These are phyloP conservation scores for Cyprinodon tularosa DNA, from an alignment of 2,113 vertebrate species.

Conservation along the genomic window DNA sequence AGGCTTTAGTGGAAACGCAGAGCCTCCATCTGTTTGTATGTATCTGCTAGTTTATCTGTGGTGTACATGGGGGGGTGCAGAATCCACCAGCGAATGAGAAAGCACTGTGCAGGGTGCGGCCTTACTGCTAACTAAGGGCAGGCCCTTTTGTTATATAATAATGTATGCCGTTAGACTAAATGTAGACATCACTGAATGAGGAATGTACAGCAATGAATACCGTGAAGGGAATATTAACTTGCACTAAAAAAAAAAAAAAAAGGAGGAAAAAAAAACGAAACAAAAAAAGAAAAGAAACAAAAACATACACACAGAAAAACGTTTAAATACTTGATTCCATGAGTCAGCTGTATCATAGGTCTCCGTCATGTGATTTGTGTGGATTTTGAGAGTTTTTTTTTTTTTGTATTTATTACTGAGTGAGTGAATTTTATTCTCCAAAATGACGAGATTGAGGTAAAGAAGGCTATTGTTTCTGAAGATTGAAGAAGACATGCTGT, in stretches of 20 bases:
- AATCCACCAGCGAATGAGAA: slow-evolving; percentile 96
- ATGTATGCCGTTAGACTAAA: slow-evolving; percentile 87
- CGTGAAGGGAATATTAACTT: slow-evolving; percentile 99
- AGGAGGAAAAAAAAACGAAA: slow-evolving; percentile 80
- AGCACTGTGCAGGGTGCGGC: slow-evolving; percentile 96
- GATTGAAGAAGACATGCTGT: slow-evolving; percentile 96
- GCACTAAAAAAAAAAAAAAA: slow-evolving; percentile 90
- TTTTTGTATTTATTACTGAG: slow-evolving; percentile 99
- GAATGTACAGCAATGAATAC: slow-evolving; percentile 99
- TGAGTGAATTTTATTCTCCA: slow-evolving; percentile 99
- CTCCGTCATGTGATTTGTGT: slow-evolving; percentile 97
- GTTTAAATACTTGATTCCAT: slow-evolving; percentile 99
- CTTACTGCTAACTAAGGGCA: slow-evolving; percentile 90
- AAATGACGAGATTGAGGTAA: slow-evolving; percentile 76
- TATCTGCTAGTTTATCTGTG: slow-evolving; percentile 74
- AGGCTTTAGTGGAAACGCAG: slow-evolving; percentile 44
- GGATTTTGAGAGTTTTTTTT: slow-evolving; percentile 99
- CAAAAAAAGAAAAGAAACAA: slow-evolving; percentile 71
- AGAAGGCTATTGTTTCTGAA: slow-evolving; percentile 95
- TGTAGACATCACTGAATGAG: slow-evolving; percentile 99
- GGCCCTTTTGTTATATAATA: slow-evolving; percentile 89
- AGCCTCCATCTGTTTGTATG: slow-evolving; percentile 69
- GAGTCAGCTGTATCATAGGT: slow-evolving; percentile 99
- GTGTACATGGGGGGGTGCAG: slow-evolving; percentile 73
- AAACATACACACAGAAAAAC: slow-evolving; percentile 73